Evolutionary conservation across 2,113 vertebrate genomes (phyloP).

Genomic region (human): GRCh38 chr16:64818001-64818500

Average conservation of each 20-base stretch:
- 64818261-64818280: background rate
- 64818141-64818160: background rate
- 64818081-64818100: no score
- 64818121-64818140: no score
- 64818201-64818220: background rate
- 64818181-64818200: conserved; percentile 4
- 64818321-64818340: background rate
- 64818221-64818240: background rate
- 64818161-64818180: background rate
- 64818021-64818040: no score
- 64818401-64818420: background rate
- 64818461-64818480: background rate
- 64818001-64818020: no score
- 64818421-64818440: background rate
- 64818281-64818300: background rate
- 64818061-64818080: no score
- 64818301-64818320: background rate
- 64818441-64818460: background rate
- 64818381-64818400: background rate
- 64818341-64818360: background rate
- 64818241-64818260: background rate
- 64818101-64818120: no score
- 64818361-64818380: background rate
- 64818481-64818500: background rate
- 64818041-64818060: no score